Evolutionary conservation across 2,797 vertebrate species (phyloP).

Genomic region (Cephalopachus bancanus): DNA sequence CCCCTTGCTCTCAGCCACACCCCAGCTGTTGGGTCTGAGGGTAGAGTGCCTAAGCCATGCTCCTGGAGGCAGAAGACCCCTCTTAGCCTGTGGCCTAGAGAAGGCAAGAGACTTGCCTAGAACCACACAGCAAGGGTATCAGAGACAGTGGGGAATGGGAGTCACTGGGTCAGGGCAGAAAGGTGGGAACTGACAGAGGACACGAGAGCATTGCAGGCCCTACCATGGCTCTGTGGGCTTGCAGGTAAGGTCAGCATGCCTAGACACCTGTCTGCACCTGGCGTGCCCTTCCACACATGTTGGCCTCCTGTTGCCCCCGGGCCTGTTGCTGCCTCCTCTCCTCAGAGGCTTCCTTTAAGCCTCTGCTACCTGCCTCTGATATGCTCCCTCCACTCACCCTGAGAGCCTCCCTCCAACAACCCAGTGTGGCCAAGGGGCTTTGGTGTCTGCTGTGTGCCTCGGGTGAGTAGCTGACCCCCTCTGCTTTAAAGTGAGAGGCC

Average conservation of each 20-base stretch:
- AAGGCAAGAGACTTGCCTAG: background rate
- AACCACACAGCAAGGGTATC: constrained; percentile 13
- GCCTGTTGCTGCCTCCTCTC: background rate
- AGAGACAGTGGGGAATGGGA: background rate
- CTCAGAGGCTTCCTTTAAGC: background rate
- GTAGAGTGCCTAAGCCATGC: background rate
- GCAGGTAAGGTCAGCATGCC: background rate
- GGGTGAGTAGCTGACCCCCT: background rate
- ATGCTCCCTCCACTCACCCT: background rate
- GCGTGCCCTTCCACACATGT: background rate
- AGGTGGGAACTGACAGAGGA: background rate
- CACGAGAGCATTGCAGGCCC: background rate
- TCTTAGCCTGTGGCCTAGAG: background rate
- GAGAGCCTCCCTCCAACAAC: background rate
- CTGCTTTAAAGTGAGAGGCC: background rate
- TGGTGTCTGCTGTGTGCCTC: background rate
- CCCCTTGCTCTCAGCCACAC: background rate
- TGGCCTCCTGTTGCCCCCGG: too few relatives aligned
- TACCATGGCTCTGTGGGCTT: background rate
- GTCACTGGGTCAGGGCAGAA: background rate
- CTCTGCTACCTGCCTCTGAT: background rate
- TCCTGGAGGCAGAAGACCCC: background rate
- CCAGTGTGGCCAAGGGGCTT: background rate
- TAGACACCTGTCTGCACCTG: background rate
- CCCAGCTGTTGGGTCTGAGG: background rate